Percentiles rank a stretch among this genome's conserved stretches.
Evolutionary conservation across 2,797 vertebrate species (phyloP).

Genomic region (Lithobates pipiens): DNA sequence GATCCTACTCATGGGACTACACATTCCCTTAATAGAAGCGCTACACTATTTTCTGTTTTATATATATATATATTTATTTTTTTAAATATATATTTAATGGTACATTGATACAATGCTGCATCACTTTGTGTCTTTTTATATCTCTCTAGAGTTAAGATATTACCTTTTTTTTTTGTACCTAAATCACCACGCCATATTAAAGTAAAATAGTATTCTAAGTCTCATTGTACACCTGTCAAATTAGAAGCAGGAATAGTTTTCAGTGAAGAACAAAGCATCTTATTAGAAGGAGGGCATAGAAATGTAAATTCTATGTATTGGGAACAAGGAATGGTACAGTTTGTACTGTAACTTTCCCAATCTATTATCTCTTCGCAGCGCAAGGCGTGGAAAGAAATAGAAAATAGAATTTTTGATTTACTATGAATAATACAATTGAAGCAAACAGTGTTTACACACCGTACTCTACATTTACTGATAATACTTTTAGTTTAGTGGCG

Average conservation of each 20-base stretch:
- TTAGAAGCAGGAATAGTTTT: neutral
- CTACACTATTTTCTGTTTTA: too few species aligned
- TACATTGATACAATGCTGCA: too few species aligned
- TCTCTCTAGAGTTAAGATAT: too few species aligned
- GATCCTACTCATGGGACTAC: too few species aligned
- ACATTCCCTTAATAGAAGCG: too few species aligned
- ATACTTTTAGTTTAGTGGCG: neutral
- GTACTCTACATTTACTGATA: too few species aligned
- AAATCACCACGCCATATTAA: neutral
- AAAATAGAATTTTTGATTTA: neutral
- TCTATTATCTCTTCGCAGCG: neutral
- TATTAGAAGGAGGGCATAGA: neutral
- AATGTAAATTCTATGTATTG: neutral
- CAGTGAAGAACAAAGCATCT: neutral
- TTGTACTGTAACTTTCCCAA: neutral
- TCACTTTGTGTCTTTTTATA: too few species aligned
- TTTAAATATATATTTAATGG: too few species aligned
- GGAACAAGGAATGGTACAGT: neutral
- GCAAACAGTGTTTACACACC: neutral
- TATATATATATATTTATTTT: too few species aligned
- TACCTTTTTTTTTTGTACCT: neutral
- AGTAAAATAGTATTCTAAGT: neutral
- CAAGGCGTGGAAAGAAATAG: neutral
- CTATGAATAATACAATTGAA: slow-evolving; percentile 15
- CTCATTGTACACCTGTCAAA: neutral